Percentiles rank a stretch among this genome's conserved stretches.
Conservation (phyloP, 1,140 invertebrate genomes). For the Hylaeus volcanicus region DNA sequence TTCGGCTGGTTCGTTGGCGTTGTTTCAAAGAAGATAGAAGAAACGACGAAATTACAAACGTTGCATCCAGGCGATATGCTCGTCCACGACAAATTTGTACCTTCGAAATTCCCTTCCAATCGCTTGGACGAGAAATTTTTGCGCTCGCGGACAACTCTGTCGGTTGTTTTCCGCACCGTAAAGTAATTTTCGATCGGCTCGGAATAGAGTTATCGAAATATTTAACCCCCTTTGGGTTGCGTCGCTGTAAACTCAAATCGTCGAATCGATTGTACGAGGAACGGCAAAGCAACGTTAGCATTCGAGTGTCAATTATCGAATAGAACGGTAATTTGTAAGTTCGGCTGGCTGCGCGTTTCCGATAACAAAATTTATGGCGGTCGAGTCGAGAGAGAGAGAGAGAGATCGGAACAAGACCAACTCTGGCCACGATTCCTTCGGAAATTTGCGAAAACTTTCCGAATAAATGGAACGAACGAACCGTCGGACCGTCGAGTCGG, state of each 20-base stretch:
- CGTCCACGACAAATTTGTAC: too few relatives aligned
- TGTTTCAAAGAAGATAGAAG: too few relatives aligned
- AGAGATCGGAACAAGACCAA: background rate
- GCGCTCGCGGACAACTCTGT: too few relatives aligned
- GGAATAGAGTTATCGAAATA: too few relatives aligned
- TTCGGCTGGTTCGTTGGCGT: background rate
- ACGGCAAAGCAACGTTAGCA: background rate
- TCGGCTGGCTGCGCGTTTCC: conserved; percentile 16
- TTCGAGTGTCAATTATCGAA: background rate
- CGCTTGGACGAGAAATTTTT: too few relatives aligned
- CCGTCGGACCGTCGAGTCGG: background rate
- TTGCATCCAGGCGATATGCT: background rate
- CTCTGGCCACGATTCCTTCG: background rate
- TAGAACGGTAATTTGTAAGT: conserved; percentile 17
- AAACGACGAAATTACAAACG: too few relatives aligned
- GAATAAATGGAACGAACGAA: conserved; percentile 11
- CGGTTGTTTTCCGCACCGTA: too few relatives aligned
- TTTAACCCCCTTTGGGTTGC: too few relatives aligned
- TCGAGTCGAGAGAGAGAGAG: background rate
- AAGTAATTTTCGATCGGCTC: too few relatives aligned
- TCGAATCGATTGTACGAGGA: background rate
- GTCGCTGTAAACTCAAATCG: too few relatives aligned
- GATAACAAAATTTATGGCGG: conserved; percentile 29
- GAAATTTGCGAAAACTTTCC: conserved; percentile 22
- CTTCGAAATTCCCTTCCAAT: too few relatives aligned